Evolutionary conservation across 2,797 vertebrate species (phyloP).

Genomic region (Danio choprae): DNA sequence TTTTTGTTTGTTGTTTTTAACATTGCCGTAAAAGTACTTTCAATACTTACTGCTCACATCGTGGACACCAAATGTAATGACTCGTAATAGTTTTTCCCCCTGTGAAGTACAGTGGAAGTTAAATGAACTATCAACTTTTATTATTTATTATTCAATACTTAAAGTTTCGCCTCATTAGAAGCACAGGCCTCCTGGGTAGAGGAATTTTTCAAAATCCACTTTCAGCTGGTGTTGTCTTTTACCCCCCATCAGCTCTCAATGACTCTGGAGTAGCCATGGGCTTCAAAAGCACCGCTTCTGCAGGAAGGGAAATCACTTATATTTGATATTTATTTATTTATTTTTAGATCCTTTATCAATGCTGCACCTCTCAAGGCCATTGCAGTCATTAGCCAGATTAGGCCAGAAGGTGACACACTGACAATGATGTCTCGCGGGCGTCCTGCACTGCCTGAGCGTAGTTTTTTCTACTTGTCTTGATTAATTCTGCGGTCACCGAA

Average conservation of each 20-base stretch:
- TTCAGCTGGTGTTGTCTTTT: conserved; percentile 94
- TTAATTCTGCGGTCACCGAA: conserved; percentile 25
- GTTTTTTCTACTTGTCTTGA: conserved; percentile 31
- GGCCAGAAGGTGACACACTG: conserved; percentile 52
- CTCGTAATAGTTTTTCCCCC: conserved; percentile 91
- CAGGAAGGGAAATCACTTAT: conserved; percentile 62
- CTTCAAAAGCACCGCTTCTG: conserved; percentile 79
- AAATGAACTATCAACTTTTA: conserved; percentile 99
- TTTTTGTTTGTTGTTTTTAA: conserved; percentile 44
- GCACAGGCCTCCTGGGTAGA: conserved; percentile 90
- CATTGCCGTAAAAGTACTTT: conserved; percentile 67
- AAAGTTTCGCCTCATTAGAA: conserved; percentile 99
- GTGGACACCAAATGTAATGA: conserved; percentile 95
- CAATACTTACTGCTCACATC: conserved; percentile 92
- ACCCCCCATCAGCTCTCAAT: conserved; percentile 89
- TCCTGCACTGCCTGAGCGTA: conserved; percentile 38
- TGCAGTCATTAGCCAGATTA: conserved; percentile 49
- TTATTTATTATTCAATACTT: conserved; percentile 99
- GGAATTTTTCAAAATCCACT: conserved; percentile 97
- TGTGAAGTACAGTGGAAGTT: conserved; percentile 96
- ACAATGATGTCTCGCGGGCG: conserved; percentile 47
- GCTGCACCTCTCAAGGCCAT: conserved; percentile 68
- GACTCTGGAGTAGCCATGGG: conserved; percentile 87
- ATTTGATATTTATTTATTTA: conserved; percentile 70
- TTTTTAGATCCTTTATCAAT: conserved; percentile 74